phyloP scores from a whole-genome alignment of 2,113 vertebrate species.

The Cyprinus carpio region DNA sequence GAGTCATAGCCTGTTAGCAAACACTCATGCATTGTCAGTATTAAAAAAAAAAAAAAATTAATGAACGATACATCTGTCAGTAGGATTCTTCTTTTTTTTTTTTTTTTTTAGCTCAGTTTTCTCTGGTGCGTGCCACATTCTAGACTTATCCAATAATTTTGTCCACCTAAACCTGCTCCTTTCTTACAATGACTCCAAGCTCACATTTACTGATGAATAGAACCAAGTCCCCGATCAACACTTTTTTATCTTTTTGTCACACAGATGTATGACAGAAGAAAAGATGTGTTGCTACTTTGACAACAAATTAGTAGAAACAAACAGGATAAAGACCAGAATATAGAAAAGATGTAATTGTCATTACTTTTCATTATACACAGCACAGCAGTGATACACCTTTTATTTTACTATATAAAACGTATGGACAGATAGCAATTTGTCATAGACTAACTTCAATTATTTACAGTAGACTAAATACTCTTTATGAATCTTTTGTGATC shows the following conservation, averaged over 20 bases:
- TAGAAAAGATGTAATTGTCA: no score
- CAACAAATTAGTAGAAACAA: neutral
- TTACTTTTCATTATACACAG: neutral
- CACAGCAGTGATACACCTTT: neutral
- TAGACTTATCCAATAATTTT: neutral
- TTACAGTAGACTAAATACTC: neutral
- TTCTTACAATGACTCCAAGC: neutral
- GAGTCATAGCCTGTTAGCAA: slow-evolving; percentile 36
- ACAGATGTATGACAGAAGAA: neutral
- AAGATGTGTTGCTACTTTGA: neutral
- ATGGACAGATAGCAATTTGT: neutral
- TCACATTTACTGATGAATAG: neutral
- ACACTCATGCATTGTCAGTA: neutral
- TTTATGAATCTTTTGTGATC: neutral
- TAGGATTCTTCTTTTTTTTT: neutral
- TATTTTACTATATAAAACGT: neutral
- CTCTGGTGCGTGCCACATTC: neutral
- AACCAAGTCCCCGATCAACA: neutral
- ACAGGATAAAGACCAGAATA: neutral
- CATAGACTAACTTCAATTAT: neutral
- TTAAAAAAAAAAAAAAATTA: neutral
- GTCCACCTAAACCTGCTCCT: neutral
- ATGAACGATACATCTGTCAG: neutral
- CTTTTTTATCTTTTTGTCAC: neutral
- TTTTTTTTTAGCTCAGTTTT: neutral